A percentile compares a stretch with the other conserved stretches of the same genome.
Conservation (phyloP, 2,888 invertebrate species). For the Drosophila quinaria region DNA sequence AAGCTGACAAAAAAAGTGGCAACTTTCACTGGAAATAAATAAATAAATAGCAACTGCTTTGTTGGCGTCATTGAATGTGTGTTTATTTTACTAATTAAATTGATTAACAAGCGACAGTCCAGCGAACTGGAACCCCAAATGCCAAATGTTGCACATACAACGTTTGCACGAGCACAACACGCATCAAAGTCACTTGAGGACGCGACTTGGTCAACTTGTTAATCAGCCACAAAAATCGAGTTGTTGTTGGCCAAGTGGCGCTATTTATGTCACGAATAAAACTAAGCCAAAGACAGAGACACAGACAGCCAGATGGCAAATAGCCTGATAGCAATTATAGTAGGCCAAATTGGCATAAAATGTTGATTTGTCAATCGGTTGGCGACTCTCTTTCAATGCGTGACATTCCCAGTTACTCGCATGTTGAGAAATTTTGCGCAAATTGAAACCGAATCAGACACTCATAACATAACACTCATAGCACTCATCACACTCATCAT, state of each 20-base stretch:
- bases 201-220: conserved; percentile 45
- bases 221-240: conserved; percentile 36
- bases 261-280: conserved; percentile 54
- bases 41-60: conserved; percentile 42
- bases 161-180: conserved; percentile 17
- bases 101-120: conserved; percentile 54
- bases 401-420: conserved; percentile 44
- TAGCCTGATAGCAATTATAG: conserved; percentile 44
- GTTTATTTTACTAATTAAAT: conserved; percentile 69
- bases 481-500: conserved; percentile 37
- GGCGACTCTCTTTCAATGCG: conserved; percentile 36
- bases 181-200: conserved; percentile 49
- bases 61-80: conserved; percentile 45
- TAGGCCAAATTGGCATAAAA: conserved; percentile 52
- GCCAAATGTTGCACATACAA: conserved; percentile 44
- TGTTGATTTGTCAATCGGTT: conserved; percentile 60
- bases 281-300: conserved; percentile 21
- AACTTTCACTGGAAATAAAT: conserved; percentile 62
- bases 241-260: conserved; percentile 48
- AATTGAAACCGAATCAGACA: conserved; percentile 69
- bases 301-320: conserved; percentile 17
- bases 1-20: conserved; percentile 19
- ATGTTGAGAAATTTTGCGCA: conserved; percentile 59
- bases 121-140: conserved; percentile 16
- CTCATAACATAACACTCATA: conserved; percentile 34